Evolutionary conservation across 2,113 vertebrate genomes (phyloP), one percentile per base, ranked within the genome.

Genomic region (Gnathonemus longibarbis): DNA sequence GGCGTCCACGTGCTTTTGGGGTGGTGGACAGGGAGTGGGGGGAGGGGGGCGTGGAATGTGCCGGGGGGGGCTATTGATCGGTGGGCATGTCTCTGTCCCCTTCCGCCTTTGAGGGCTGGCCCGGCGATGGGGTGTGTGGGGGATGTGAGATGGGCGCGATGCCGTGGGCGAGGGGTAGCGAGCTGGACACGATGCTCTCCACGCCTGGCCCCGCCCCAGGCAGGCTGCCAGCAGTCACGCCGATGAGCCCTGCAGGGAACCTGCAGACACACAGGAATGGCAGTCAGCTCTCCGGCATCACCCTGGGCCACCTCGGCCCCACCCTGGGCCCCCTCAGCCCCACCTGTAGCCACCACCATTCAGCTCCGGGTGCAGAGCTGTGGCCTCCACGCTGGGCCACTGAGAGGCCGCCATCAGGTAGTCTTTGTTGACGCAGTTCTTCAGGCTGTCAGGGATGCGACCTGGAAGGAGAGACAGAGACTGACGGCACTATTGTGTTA

Each of bases 361-460:
- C 84, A 98, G 97, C 91, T 98, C 98, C 88, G 97, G 95, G 93
- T 98, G 97, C 89, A 98, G 96, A 87, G 97, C 84, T 89, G 97
- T 95, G 46, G 87, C 87, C 91, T 98, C 97, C 94, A 98, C 97
- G 94, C 94, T 94, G 70, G 98, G 95, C 98, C 98, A 98, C 94
- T 97, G 98, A 91, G 97, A 96, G 62, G 98, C 96, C 89, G 97
- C 94, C 95, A 98, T 95, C 94, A 98, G 96, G 93, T 98, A 98
- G 91, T 98, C 97, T 94, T 98, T 98, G 94, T 98, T 98, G 94
- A 98, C 97, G 92, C 97, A 98, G 95, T 98, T 98, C 95, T 97
- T 97, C 94, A 98, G 94, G 92, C 95, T 96, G 90, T 98, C 97
- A 39, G 97, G 97, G 94, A 98, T 98, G 89, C 97, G 97, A 85